Evolutionary conservation across 2,797 vertebrate genomes (phyloP), one percentile per base, ranked within the genome.

Genomic region (Coreius guichenoti): DNA sequence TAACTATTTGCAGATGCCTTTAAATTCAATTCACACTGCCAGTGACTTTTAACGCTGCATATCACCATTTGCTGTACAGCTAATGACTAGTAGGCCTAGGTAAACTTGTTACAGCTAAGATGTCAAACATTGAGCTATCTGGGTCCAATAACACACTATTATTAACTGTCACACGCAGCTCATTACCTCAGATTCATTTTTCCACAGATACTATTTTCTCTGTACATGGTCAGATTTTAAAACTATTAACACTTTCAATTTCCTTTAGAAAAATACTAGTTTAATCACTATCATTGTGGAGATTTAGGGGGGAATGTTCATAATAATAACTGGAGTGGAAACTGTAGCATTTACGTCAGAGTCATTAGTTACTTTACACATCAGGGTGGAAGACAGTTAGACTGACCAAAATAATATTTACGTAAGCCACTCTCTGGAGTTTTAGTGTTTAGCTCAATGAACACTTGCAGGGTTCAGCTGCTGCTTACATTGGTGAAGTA

Each of bases 291-390:
- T 70, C 1, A 19, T 56, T 65, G 4, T 65, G 45, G 7, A 49
- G 21, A 74, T 83, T 47, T 74, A n/a, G 13, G 13, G 31, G 0
- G 36, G 39, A 82, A 16, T 61, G 26, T 33, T 47, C 16, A 73
- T 31, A n/a, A 47, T 49, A 49, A 33, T 19, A 23, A 80, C 7
- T 47, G 49, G 45, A 72, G 33, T 80, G 16, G n/a, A 72, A 43
- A 72, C 9, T 72, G 49, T 19, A 23, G 21, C 31, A 13, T 21
- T 72, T 58, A 43, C 17, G 2, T 73, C 21, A 17, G 33, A 82
- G 69, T 82, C 54, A 56, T 82, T 39, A n/a, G 26, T 82, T 61
- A 74, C 39, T 72, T 58, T 47, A 61, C 23, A 82, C 69, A 82
- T 63, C 69, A 11, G 81, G 77, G 39, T 80, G 58, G 80, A 72